phyloP scores from a whole-genome alignment of 2,888 invertebrate species.

The Diaphora mendica region DNA sequence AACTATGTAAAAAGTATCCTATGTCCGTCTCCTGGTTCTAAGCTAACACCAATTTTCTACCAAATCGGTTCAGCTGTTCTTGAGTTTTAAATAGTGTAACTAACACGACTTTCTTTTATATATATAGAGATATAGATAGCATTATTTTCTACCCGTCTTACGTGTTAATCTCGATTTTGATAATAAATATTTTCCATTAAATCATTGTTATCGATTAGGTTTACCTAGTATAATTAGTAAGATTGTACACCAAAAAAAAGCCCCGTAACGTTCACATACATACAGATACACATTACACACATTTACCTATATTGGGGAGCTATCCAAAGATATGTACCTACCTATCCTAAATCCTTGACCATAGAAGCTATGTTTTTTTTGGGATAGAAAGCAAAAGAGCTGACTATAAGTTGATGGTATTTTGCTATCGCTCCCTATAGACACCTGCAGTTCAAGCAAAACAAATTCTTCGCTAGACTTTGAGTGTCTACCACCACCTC shows the following conservation, averaged over 20 bases:
- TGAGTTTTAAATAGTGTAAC: too few relatives aligned
- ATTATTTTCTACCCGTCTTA: too few relatives aligned
- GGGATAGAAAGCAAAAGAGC: background rate
- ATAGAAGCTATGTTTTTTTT: background rate
- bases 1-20: too few relatives aligned
- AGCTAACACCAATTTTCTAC: too few relatives aligned
- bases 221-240: background rate
- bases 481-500: background rate
- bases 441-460: background rate
- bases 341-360: too few relatives aligned
- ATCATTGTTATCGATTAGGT: background rate
- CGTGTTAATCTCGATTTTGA: too few relatives aligned
- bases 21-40: too few relatives aligned
- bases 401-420: background rate
- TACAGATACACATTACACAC: background rate
- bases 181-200: background rate
- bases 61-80: too few relatives aligned
- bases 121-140: too few relatives aligned
- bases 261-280: background rate
- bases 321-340: too few relatives aligned
- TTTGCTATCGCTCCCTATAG: background rate
- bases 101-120: too few relatives aligned
- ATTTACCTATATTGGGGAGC: too few relatives aligned
- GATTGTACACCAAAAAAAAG: background rate
- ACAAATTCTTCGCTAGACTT: background rate